Evolutionary conservation across 2,888 invertebrate genomes (phyloP).

Genomic region (Sinohyriopsis cumingii): DNA sequence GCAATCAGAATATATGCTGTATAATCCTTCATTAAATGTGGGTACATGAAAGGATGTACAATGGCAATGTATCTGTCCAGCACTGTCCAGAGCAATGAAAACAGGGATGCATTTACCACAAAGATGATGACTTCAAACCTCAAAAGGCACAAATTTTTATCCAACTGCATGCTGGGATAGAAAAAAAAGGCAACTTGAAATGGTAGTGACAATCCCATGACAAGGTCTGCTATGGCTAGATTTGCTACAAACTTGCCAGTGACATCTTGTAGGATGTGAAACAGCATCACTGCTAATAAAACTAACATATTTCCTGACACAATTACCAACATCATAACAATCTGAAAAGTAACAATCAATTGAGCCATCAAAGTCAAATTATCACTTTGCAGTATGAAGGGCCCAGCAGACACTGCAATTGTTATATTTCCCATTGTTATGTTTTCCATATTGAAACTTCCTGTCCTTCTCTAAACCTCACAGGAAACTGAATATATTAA

Average conservation of each 20-base stretch:
- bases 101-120: conserved; percentile 39
- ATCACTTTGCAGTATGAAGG: too few relatives aligned
- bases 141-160: conserved; percentile 37
- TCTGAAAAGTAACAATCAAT: conserved; percentile 28
- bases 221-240: conserved; percentile 47
- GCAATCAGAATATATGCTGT: conserved; percentile 27
- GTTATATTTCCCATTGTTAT: too few relatives aligned
- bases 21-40: conserved; percentile 66
- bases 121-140: conserved; percentile 37
- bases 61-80: conserved; percentile 48
- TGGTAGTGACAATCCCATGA: conserved; percentile 44
- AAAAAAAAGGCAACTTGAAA: conserved; percentile 44
- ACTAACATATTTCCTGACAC: conserved; percentile 44
- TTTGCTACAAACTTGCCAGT: conserved; percentile 51
- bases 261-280: conserved; percentile 38
- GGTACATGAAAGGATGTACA: conserved; percentile 31
- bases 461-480: too few relatives aligned
- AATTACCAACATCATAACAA: conserved; percentile 34
- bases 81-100: conserved; percentile 40
- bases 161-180: conserved; percentile 26
- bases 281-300: conserved; percentile 32
- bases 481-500: too few relatives aligned
- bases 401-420: too few relatives aligned
- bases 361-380: conserved; percentile 16
- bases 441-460: too few relatives aligned